phyloP scores from a whole-genome alignment of 2,797 vertebrate genomes.

The Triplophysa yarkandensis region DNA sequence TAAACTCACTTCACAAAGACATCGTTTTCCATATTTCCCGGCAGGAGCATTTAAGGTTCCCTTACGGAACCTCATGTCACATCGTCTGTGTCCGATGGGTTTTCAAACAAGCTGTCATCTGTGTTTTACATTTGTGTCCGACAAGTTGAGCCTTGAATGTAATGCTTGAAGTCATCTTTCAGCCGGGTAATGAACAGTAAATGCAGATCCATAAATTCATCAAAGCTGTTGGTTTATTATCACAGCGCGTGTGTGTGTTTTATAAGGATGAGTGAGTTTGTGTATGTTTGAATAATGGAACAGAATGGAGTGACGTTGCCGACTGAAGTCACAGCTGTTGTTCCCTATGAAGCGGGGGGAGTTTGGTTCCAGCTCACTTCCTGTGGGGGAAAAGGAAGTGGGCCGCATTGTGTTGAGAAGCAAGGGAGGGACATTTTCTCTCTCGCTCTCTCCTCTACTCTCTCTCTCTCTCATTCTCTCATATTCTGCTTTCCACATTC shows the following conservation, averaged over 20 bases:
- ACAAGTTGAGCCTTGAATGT: conserved; percentile 17
- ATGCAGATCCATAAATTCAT: conserved; percentile 30
- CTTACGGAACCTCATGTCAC: not conserved
- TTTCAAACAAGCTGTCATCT: not conserved
- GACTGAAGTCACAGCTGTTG: conserved; percentile 50
- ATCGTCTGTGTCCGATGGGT: conserved; percentile 12
- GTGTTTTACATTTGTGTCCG: not conserved
- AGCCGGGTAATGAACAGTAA: conserved; percentile 6
- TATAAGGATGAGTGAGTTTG: conserved; percentile 8
- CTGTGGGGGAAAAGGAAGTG: conserved; percentile 31
- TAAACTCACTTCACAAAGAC: not conserved
- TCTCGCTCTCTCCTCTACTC: not conserved
- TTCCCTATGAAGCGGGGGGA: conserved; percentile 9
- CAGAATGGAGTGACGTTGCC: conserved; percentile 49
- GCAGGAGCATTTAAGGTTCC: not conserved
- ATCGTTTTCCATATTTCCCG: not conserved
- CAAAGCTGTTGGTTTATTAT: conserved; percentile 44
- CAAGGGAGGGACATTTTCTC: conserved; percentile 19
- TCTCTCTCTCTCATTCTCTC: not conserved
- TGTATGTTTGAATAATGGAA: conserved; percentile 38
- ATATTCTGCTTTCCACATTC: too few species aligned
- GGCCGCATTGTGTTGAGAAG: conserved; percentile 35
- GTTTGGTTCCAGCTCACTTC: conserved; percentile 46
- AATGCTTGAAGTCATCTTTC: conserved; percentile 11
- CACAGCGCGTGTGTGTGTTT: conserved; percentile 24